A percentile compares a stretch with the other conserved stretches of the same genome.
These are phyloP conservation scores for Saxidomus purpurata DNA, from an alignment of 1,140 invertebrate species.

Conservation along the genomic window DNA sequence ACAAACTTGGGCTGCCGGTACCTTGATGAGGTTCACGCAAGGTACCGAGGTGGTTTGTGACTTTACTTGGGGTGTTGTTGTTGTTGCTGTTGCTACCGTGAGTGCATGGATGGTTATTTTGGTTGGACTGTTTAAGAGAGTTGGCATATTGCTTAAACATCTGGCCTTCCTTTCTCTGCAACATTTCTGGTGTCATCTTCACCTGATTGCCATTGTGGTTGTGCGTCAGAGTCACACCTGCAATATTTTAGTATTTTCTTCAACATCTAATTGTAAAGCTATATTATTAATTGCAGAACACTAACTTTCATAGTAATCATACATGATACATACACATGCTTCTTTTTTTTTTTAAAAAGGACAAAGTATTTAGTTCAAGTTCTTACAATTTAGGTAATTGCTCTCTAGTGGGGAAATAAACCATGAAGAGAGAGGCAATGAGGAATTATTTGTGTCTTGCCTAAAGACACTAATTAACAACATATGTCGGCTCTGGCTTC, in stretches of 20 bases:
- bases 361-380: too few species aligned
- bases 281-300: too few species aligned
- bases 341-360: too few species aligned
- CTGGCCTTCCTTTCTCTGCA: conserved; percentile 73
- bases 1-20: background rate
- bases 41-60: conserved; percentile 18
- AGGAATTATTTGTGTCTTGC: too few species aligned
- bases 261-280: too few species aligned
- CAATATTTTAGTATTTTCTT: background rate
- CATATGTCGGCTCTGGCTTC: too few species aligned
- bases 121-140: conserved; percentile 62
- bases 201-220: conserved; percentile 44
- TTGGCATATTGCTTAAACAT: conserved; percentile 73
- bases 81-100: conserved; percentile 55
- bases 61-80: conserved; percentile 47
- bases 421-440: too few species aligned
- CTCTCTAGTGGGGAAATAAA: too few species aligned
- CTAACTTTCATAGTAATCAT: too few species aligned
- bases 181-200: conserved; percentile 68
- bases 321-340: too few species aligned
- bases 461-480: too few species aligned
- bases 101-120: conserved; percentile 62
- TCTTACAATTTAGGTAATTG: too few species aligned
- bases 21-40: background rate
- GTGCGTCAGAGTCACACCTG: conserved; percentile 26